Percentiles rank a stretch among this genome's conserved stretches.
Conservation (phyloP, 2,888 invertebrate genomes). For the Geophilus truncorum region DNA sequence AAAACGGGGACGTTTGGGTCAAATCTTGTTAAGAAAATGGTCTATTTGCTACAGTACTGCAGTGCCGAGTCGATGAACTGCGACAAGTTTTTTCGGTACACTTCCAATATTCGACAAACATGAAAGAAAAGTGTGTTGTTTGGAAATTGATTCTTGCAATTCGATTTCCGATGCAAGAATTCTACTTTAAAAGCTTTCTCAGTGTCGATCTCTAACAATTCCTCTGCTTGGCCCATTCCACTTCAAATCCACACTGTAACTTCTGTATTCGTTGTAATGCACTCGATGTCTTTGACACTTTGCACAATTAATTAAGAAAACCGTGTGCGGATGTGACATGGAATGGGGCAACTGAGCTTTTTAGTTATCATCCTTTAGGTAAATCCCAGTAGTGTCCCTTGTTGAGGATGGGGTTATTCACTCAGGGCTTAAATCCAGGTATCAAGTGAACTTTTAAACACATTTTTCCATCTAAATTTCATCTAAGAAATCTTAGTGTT, state of each 20-base stretch:
- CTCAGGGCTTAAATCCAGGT: neutral
- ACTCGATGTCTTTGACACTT: slow-evolving; percentile 22
- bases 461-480: neutral
- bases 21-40: too few relatives aligned
- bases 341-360: slow-evolving; percentile 37
- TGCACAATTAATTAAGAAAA: slow-evolving; percentile 29
- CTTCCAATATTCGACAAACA: too few relatives aligned
- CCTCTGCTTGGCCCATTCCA: slow-evolving; percentile 30
- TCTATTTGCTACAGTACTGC: too few relatives aligned
- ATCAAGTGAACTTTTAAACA: neutral
- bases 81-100: too few relatives aligned
- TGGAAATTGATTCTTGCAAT: neutral
- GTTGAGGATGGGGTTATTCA: neutral
- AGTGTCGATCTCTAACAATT: neutral
- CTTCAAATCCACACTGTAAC: slow-evolving; percentile 22
- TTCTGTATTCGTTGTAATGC: neutral
- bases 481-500: neutral
- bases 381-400: neutral
- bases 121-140: neutral
- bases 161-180: too few relatives aligned
- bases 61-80: too few relatives aligned
- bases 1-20: too few relatives aligned
- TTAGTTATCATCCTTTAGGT: neutral
- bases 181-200: neutral
- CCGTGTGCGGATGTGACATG: slow-evolving; percentile 39